phyloP scores from a whole-genome alignment of 2,888 invertebrate genomes.

The Spodoptera picta region DNA sequence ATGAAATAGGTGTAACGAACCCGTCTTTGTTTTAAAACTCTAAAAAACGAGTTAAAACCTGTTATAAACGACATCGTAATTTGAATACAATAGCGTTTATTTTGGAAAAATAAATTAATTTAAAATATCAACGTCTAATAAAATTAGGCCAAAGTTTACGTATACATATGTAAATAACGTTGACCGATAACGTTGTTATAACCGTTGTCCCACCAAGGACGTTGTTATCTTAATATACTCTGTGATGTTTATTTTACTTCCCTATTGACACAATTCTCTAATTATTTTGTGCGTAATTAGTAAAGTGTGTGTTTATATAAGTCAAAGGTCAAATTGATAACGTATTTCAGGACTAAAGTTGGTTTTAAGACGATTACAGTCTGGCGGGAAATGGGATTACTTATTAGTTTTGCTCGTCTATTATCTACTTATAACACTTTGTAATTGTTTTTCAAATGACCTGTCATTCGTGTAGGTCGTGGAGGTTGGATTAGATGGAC shows the following conservation, averaged over 20 bases:
- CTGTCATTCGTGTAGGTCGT: too few species aligned
- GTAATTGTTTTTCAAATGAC: too few species aligned
- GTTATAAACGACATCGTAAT: not conserved
- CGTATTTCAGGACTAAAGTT: constrained; percentile 9
- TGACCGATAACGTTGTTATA: constrained; percentile 43
- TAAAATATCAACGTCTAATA: not conserved
- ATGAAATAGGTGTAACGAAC: too few species aligned
- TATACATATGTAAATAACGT: not conserved
- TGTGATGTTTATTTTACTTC: constrained; percentile 20
- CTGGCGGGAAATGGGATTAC: too few species aligned
- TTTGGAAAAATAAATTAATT: constrained; percentile 5
- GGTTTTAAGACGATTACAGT: not conserved
- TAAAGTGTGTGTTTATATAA: constrained; percentile 1
- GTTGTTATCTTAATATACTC: constrained; percentile 27
- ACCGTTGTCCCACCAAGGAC: constrained; percentile 45
- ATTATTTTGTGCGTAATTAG: constrained; percentile 27
- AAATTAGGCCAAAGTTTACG: constrained; percentile 35
- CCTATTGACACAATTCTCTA: constrained; percentile 46
- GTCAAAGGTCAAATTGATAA: constrained; percentile 7
- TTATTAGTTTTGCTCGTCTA: too few species aligned
- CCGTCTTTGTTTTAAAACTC: too few species aligned
- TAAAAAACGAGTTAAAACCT: not conserved
- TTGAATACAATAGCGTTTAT: constrained; percentile 11
- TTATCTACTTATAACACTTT: too few species aligned
- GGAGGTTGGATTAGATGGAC: too few species aligned